Evolutionary conservation across 1,140 invertebrate species (phyloP).

Genomic region (Carposina sasakii): DNA sequence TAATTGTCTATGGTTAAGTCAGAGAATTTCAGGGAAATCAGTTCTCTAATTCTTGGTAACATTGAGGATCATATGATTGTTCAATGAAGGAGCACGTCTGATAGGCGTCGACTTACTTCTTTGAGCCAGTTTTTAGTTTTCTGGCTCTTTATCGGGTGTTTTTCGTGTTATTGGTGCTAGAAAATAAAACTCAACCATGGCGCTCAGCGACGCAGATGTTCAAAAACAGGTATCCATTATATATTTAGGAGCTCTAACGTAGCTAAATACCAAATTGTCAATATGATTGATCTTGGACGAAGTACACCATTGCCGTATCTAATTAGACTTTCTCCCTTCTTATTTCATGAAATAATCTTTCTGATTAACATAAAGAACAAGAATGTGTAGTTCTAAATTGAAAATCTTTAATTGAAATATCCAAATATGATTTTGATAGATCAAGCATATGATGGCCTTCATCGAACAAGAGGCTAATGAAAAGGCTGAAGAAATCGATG

Average conservation of each 20-base stretch:
- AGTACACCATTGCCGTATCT: slow-evolving; percentile 13
- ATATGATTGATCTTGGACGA: slow-evolving; percentile 56
- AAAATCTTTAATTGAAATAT: slow-evolving; percentile 21
- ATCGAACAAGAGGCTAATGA: slow-evolving; percentile 99
- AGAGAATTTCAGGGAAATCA: not conserved
- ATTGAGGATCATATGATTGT: slow-evolving; percentile 71
- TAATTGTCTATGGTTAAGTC: slow-evolving; percentile 41
- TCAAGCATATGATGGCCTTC: slow-evolving; percentile 99
- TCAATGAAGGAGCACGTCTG: slow-evolving; percentile 67
- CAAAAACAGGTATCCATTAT: slow-evolving; percentile 92
- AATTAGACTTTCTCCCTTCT: too few species aligned
- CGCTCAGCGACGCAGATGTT: slow-evolving; percentile 98
- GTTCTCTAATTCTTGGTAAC: slow-evolving; percentile 36
- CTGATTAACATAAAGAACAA: too few species aligned
- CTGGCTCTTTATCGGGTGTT: slow-evolving; percentile 65
- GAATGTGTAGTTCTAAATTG: slow-evolving; percentile 15
- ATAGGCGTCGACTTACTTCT: slow-evolving; percentile 67
- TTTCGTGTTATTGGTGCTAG: slow-evolving; percentile 62
- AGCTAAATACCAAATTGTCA: slow-evolving; percentile 51
- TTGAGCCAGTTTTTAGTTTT: slow-evolving; percentile 64
- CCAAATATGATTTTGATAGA: slow-evolving; percentile 76
- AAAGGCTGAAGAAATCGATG: slow-evolving; percentile 99
- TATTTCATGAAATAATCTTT: too few species aligned
- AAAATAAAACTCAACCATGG: slow-evolving; percentile 82
- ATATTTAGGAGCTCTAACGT: slow-evolving; percentile 17